These are phyloP conservation scores for Tortricodes alternella DNA, from an alignment of 2,888 invertebrate species.

Conservation along the genomic window DNA sequence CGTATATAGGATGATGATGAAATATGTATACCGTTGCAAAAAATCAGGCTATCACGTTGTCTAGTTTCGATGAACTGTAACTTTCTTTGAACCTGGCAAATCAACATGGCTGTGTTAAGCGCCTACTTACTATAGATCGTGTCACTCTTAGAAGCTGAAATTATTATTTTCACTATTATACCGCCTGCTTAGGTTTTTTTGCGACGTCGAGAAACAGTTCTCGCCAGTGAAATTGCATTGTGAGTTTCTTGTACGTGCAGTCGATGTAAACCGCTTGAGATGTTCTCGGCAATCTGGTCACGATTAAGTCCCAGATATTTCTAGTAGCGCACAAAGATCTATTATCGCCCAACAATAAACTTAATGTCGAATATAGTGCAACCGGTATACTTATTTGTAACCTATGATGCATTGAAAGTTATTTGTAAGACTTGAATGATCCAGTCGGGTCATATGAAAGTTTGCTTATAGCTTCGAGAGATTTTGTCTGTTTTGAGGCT, in stretches of 20 bases:
- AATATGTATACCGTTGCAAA: too few relatives aligned
- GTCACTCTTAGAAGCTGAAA: too few relatives aligned
- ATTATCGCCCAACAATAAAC: background rate
- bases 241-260: slow-evolving; percentile 2
- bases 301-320: slow-evolving; percentile 11
- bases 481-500: too few relatives aligned
- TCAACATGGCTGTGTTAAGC: background rate
- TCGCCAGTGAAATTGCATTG: slow-evolving; percentile 17
- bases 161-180: too few relatives aligned
- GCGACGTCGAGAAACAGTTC: slow-evolving; percentile 4
- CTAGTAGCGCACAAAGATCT: slow-evolving; percentile 7
- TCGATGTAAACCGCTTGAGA: background rate
- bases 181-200: too few relatives aligned
- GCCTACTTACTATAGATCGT: background rate
- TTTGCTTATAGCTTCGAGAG: background rate
- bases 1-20: too few relatives aligned
- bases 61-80: too few relatives aligned
- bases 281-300: slow-evolving; percentile 10
- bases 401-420: background rate
- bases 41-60: too few relatives aligned
- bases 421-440: background rate
- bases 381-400: background rate
- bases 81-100: too few relatives aligned
- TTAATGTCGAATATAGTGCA: background rate
- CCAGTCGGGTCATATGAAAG: background rate